phyloP scores from a whole-genome alignment of 2,113 vertebrate genomes.

The Equus quagga region DNA sequence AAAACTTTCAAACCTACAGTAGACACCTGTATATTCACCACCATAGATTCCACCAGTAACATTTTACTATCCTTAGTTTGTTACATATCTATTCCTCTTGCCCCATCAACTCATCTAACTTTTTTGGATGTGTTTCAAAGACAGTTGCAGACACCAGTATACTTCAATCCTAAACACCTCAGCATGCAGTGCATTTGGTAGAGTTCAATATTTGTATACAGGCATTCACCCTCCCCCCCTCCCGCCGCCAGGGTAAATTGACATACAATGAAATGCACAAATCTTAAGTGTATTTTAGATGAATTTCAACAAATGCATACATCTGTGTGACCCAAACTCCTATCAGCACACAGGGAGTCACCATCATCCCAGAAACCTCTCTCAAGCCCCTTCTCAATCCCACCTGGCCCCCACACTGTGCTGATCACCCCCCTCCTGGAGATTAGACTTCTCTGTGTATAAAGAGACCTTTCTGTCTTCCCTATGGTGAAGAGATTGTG shows the following conservation, averaged over 20 bases:
- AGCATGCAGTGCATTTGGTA: not conserved
- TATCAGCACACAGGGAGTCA: not conserved
- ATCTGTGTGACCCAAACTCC: not conserved
- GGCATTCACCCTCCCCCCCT: not conserved
- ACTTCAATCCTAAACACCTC: not conserved
- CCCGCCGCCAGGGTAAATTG: not conserved
- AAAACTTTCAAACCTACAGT: not conserved
- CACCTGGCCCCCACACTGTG: not conserved
- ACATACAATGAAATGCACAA: not conserved
- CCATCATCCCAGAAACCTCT: not conserved
- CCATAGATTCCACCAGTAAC: not conserved
- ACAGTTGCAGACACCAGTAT: not conserved
- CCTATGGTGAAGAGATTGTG: not conserved
- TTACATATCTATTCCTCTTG: not conserved
- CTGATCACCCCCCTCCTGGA: not conserved
- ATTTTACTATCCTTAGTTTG: not conserved
- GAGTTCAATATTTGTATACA: not conserved
- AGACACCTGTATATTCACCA: not conserved
- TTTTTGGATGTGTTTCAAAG: not conserved
- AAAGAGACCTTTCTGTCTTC: not conserved
- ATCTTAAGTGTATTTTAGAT: not conserved
- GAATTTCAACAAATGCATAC: not conserved
- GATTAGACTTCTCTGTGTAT: not conserved
- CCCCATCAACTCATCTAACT: not conserved
- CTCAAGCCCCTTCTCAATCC: not conserved